Conservation (phyloP, 2,797 vertebrate species). For the Thripadectes ignobilis region DNA sequence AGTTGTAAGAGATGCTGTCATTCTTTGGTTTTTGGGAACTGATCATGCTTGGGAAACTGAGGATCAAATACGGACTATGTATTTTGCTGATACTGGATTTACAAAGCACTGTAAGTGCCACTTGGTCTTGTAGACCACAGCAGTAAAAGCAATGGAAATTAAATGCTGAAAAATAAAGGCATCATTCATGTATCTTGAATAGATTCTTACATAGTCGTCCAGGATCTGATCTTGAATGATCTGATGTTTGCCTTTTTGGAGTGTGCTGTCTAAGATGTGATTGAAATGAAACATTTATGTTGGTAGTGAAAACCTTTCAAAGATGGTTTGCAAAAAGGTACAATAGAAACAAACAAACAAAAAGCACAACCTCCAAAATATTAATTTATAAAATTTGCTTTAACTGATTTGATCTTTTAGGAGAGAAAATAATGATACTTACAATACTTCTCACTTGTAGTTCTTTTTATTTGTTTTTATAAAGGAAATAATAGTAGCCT, state of each 20-base stretch:
- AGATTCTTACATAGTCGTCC: neutral
- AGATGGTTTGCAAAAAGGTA: neutral
- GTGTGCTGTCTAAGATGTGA: neutral
- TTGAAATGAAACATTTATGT: neutral
- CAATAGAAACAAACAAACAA: neutral
- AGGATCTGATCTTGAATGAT: neutral
- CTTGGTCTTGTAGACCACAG: neutral
- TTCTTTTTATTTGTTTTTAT: neutral
- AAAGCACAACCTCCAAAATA: neutral
- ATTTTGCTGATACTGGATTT: neutral
- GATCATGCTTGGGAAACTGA: neutral
- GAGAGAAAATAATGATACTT: neutral
- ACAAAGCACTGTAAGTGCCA: neutral
- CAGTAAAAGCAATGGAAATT: neutral
- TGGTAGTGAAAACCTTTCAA: neutral
- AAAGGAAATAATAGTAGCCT: neutral
- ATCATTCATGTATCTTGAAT: neutral
- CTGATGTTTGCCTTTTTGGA: constrained; percentile 11
- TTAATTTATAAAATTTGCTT: neutral
- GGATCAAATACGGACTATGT: neutral
- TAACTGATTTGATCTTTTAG: neutral
- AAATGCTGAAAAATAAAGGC: neutral
- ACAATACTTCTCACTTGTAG: neutral
- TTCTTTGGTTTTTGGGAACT: neutral
- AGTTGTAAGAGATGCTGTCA: neutral